phyloP scores from a whole-genome alignment of 2,797 vertebrate genomes.

The Phylloscopus collybita region DNA sequence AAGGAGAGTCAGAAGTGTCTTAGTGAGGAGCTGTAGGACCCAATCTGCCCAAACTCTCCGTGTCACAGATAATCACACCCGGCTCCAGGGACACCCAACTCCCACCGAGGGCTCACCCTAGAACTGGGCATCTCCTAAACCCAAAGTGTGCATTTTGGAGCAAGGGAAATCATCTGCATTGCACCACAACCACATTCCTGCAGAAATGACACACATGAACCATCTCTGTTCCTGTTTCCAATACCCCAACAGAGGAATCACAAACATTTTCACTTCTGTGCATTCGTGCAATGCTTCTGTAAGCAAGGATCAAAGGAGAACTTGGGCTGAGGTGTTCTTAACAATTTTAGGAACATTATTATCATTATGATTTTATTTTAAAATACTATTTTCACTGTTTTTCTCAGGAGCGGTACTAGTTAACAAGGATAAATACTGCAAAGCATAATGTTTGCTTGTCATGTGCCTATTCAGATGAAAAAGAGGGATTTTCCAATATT shows the following conservation, averaged over 20 bases:
- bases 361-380: background rate
- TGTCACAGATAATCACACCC: fast-evolving
- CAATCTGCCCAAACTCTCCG: background rate
- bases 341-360: background rate
- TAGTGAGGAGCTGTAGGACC: background rate
- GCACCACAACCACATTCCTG: background rate
- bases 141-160: background rate
- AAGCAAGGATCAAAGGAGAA: background rate
- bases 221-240: background rate
- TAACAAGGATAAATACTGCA: background rate
- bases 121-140: background rate
- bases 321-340: background rate
- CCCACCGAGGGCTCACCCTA: background rate
- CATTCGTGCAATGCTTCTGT: background rate
- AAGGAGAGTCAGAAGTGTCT: background rate
- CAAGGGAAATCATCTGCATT: background rate
- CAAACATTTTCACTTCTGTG: background rate
- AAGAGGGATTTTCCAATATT: background rate
- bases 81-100: background rate
- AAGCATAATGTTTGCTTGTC: background rate
- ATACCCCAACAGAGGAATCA: background rate
- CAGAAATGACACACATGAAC: background rate
- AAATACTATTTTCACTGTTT: background rate
- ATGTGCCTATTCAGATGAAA: fast-evolving
- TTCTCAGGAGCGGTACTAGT: background rate